Base-by-base conservation (phyloP, 2,797 vertebrate species). In the Pangasius djambal region DNA sequence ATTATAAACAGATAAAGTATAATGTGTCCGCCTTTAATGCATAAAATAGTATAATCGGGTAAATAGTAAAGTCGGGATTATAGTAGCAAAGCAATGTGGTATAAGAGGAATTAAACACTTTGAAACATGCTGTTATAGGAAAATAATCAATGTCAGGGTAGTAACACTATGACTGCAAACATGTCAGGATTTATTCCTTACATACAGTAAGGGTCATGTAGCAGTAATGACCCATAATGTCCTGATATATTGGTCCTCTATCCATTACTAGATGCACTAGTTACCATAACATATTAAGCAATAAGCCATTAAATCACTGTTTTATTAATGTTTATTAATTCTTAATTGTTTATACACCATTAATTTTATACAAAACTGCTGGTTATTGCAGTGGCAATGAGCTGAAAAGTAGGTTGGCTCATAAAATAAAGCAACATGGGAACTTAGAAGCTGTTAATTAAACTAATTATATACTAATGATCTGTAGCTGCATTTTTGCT, bases 401-500 rank as follows among this genome's bases (percentile, higher is more conserved):
- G 52, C 44, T 52, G 63, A 69, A 83, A 83, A 52, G 28, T 69
- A 50, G 44, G 40, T 84, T 22, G 82, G 61, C 59, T 83, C 59
- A 48, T 65, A 65, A 83, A 83, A 63, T 48, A 44, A 65, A n/a
- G 59, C 18, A 83, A 18, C 61, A 83, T 65, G n/a, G 79, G 13
- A 61, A 8, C 5, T 61, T 83, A 61, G 10, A 61, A 40, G 79
- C 44, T 67, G 37, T 83, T 84, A 31, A 84, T 84, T 67, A 67
- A 84, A 63, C 28, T 84, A 84, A 83, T 83, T 83, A 67, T 67
- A 63, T 65, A 67, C 61, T 83, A 83, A 83, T 67, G 82, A 83
- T 65, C 82, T 83, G 61, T 8, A 67, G 82, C 40, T 50, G 22
- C 12, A 28, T 31, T 65, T 67, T 67, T 18, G 6, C 16, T 34